Base-by-base conservation (phyloP, 2,797 vertebrate species). In the Sebastes steindachneri region DNA sequence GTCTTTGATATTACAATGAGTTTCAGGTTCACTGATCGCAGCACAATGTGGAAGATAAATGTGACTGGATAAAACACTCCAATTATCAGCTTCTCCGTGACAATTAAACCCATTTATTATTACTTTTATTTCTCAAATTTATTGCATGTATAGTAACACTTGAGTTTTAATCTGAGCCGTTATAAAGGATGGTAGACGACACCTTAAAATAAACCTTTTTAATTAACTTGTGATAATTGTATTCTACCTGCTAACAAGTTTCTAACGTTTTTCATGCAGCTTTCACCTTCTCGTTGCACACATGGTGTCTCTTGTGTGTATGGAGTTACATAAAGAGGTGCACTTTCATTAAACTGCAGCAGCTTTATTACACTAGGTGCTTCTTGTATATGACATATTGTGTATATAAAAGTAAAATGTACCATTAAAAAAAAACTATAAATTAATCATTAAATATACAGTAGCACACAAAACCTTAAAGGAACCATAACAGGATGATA, bases 1-100 rank as follows among this genome's bases (percentile, higher is more conserved):
- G 80, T 65, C 86, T 90, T 92, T 92, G 71, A 86, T 86, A 77
- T 74, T 68, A 57, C 80, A 63, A 23, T 64, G 67, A 86, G 53
- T 80, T 82, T 83, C 57, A 72, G 73, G 76, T 85, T 80, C 71
- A 79, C n/a, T 68, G 80, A 88, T 89, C 84, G 80, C 48, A 79
- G 54, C 35, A 66, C 51, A 75, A 31, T 79, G 73, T 71, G 25
- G 86, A 80, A 85, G 58, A 67, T 67, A 53, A 71, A 69, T 71
- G 29, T 69, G 64, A 70, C 60, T 0, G 23, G 23, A 73, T 74
- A 33, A 86, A 90, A 69, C 51, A 68, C 17, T 74, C 9, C 28
- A 75, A 77, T 82, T 4, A 85, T 83, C 37, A 23, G 28, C 12
- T 29, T 69, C 35, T 75, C 5, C 5, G 5, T 31, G 17, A 67